Evolutionary conservation across 2,797 vertebrate species (phyloP).

Genomic region (Alcedo quadribrachys): DNA sequence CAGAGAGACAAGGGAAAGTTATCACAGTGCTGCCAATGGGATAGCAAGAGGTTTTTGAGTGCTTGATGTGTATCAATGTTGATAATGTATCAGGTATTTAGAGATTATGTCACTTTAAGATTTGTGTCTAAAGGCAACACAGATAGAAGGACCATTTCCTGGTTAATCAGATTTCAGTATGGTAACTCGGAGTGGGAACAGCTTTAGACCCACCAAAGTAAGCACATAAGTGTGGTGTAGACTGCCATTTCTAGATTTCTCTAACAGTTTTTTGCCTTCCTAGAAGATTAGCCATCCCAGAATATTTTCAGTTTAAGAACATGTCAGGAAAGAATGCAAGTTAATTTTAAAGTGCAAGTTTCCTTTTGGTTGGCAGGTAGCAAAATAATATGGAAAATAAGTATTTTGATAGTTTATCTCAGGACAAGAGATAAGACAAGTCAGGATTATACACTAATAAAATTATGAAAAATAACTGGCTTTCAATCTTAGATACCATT

Average conservation of each 20-base stretch:
- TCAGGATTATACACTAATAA: not conserved
- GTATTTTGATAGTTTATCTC: not conserved
- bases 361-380: not conserved
- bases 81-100: not conserved
- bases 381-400: not conserved
- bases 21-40: not conserved
- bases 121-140: not conserved
- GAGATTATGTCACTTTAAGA: not conserved
- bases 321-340: not conserved
- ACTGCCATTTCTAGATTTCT: not conserved
- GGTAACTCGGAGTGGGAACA: not conserved
- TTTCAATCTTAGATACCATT: not conserved
- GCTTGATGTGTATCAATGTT: fast-evolving
- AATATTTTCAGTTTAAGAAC: not conserved
- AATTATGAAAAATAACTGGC: not conserved
- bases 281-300: not conserved
- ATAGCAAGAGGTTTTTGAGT: not conserved
- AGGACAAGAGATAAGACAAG: not conserved
- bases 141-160: not conserved
- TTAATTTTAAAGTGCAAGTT: not conserved
- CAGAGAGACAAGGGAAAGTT: not conserved
- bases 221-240: not conserved
- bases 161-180: not conserved
- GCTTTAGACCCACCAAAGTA: not conserved
- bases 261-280: not conserved